Evolutionary conservation across 2,113 vertebrate genomes (phyloP).

Genomic region (Ptychochromis oligacanthus): DNA sequence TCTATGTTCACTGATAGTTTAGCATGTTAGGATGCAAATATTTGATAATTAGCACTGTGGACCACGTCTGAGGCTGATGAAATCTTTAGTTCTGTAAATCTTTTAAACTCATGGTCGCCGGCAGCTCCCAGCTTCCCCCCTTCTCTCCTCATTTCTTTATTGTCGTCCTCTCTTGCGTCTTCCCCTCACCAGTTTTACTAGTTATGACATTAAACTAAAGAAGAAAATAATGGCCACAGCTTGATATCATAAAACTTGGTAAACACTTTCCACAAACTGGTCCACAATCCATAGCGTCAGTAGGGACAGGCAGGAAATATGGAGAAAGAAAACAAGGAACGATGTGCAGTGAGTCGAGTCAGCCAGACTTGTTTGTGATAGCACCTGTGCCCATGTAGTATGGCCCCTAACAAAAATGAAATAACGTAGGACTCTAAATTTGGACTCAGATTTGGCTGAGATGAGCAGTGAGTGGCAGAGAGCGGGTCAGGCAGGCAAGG

Average conservation of each 20-base stretch:
- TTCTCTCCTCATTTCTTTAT: neutral
- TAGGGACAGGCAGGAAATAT: neutral
- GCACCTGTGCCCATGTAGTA: neutral
- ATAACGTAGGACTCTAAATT: neutral
- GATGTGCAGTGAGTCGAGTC: neutral
- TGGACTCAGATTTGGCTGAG: neutral
- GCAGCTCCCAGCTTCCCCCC: too few species aligned
- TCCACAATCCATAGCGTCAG: neutral
- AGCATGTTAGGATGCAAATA: neutral
- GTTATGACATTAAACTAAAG: neutral
- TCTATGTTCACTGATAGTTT: neutral
- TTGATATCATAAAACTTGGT: neutral
- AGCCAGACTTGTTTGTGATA: neutral
- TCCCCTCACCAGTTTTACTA: neutral
- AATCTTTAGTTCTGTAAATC: neutral
- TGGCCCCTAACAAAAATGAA: neutral
- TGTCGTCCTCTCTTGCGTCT: neutral
- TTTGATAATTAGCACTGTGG: neutral
- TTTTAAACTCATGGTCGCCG: neutral
- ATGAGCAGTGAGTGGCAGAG: neutral
- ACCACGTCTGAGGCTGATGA: neutral
- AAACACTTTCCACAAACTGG: neutral
- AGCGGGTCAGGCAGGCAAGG: too few species aligned
- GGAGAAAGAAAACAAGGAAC: neutral
- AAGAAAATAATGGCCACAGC: neutral